phyloP scores from a whole-genome alignment of 2,797 vertebrate genomes.

The Hippocampus kuda region DNA sequence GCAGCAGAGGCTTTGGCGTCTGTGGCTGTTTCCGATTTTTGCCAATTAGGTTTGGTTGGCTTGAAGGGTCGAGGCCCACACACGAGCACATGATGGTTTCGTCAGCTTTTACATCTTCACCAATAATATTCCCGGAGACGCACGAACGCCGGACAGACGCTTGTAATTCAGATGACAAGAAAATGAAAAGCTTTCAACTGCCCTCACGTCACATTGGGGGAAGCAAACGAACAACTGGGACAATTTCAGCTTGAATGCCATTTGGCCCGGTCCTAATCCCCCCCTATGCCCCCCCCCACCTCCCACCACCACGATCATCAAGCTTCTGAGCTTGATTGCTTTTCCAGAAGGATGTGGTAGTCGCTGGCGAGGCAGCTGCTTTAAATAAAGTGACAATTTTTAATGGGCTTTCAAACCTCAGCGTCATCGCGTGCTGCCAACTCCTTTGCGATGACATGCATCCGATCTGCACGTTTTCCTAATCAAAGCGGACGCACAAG shows the following conservation, averaged over 20 bases:
- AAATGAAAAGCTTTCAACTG: conserved; percentile 64
- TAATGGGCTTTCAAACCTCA: conserved; percentile 66
- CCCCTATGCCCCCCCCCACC: neutral
- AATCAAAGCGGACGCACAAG: conserved; percentile 72
- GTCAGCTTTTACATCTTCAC: conserved; percentile 6
- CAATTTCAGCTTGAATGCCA: conserved; percentile 38
- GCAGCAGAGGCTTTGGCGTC: neutral
- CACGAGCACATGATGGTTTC: neutral
- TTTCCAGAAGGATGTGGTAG: conserved; percentile 68
- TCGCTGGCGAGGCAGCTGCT: conserved; percentile 61
- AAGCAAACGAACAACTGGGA: conserved; percentile 57
- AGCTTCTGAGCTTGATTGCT: conserved; percentile 36
- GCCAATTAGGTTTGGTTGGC: neutral
- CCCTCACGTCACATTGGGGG: conserved; percentile 45
- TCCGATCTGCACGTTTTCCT: conserved; percentile 71
- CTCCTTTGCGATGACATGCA: conserved; percentile 43
- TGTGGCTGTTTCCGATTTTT: conserved; percentile 4
- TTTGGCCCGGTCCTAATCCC: conserved; percentile 27
- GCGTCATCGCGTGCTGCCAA: conserved; percentile 64
- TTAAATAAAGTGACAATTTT: conserved; percentile 72
- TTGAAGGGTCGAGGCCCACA: neutral
- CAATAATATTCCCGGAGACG: conserved; percentile 46
- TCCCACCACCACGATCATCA: conserved; percentile 26
- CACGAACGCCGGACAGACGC: conserved; percentile 46
- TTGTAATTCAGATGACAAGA: conserved; percentile 50